Evolutionary conservation across 2,888 invertebrate species (phyloP).

Genomic region (Parnassius orleans): DNA sequence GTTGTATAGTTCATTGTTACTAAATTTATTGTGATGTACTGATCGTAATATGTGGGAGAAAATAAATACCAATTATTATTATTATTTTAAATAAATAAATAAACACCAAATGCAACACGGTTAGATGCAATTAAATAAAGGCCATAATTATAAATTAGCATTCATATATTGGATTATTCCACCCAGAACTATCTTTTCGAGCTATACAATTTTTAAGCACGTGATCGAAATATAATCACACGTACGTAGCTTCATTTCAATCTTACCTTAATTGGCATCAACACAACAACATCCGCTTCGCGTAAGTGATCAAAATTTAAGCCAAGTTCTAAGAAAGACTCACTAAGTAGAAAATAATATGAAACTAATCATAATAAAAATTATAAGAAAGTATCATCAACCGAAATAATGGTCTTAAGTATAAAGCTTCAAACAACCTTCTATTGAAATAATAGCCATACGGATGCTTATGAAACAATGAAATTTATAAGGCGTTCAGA

Average conservation of each 20-base stretch:
- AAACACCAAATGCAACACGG: no score
- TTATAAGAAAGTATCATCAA: slow-evolving; percentile 22
- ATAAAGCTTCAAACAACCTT: slow-evolving; percentile 20
- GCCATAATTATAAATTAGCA: no score
- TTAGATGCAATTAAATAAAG: no score
- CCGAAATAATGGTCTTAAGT: slow-evolving; percentile 21
- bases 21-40: no score
- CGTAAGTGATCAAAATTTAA: slow-evolving; percentile 23
- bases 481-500: slow-evolving; percentile 23
- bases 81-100: no score
- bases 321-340: slow-evolving; percentile 24
- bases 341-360: slow-evolving; percentile 28
- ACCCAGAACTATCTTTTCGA: no score
- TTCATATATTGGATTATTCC: no score
- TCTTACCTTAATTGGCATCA: slow-evolving; percentile 22
- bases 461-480: slow-evolving; percentile 24
- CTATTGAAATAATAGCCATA: slow-evolving; percentile 21
- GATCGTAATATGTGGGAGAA: no score
- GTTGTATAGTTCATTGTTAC: no score
- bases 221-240: slow-evolving; percentile 23
- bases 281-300: slow-evolving; percentile 21
- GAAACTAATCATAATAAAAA: slow-evolving; percentile 28
- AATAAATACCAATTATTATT: no score
- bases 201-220: neutral
- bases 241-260: slow-evolving; percentile 12